Evolutionary conservation across 1,140 invertebrate species (phyloP).

Genomic region (Coptotermes formosanus): DNA sequence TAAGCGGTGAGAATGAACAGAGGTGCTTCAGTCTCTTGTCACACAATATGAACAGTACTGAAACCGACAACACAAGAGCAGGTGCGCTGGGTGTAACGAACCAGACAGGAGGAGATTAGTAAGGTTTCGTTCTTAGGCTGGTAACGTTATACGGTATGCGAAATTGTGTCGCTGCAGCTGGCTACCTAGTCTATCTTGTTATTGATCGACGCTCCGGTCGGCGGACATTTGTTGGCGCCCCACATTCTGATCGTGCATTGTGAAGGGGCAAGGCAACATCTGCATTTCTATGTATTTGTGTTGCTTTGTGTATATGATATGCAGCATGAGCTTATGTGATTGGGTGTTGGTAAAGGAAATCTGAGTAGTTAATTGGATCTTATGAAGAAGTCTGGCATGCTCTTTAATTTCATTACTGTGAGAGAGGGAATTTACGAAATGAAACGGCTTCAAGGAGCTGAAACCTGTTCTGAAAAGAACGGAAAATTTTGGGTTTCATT

Average conservation of each 20-base stretch:
- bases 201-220: constrained; percentile 8
- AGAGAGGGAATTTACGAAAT: too few relatives aligned
- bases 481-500: too few relatives aligned
- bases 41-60: too few relatives aligned
- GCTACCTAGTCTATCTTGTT: neutral
- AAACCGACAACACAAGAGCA: neutral
- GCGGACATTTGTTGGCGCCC: neutral
- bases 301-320: neutral
- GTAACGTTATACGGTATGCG: constrained; percentile 14
- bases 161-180: neutral
- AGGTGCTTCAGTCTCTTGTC: too few relatives aligned
- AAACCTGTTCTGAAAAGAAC: too few relatives aligned
- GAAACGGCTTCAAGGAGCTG: too few relatives aligned
- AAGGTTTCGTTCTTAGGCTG: neutral
- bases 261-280: neutral
- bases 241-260: neutral
- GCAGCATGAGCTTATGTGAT: neutral
- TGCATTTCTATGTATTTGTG: neutral
- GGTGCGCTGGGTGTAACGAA: neutral
- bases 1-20: too few relatives aligned
- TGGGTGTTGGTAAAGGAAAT: neutral
- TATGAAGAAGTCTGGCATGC: too few relatives aligned
- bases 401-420: too few relatives aligned
- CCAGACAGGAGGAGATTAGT: neutral
- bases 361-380: neutral